These are phyloP conservation scores for Thymelicus acteon DNA, from an alignment of 2,888 invertebrate species.

Conservation along the genomic window DNA sequence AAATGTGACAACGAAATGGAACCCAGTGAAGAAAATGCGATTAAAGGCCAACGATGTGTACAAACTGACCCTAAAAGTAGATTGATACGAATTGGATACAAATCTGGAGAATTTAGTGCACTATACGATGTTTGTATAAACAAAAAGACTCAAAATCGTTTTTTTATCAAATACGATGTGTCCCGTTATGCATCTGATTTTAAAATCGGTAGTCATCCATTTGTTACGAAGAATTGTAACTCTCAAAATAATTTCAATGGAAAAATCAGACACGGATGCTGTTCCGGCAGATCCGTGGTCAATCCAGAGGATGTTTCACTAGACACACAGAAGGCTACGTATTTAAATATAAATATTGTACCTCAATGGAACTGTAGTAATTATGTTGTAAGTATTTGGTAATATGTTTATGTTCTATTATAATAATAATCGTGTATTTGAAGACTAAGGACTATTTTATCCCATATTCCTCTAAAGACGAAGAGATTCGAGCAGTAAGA, in stretches of 20 bases:
- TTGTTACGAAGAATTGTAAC: neutral
- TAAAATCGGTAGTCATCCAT: neutral
- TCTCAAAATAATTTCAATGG: neutral
- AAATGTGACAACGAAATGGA: conserved; percentile 17
- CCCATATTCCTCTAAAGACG: too few relatives aligned
- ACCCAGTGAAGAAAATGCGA: neutral
- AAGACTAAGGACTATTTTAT: too few relatives aligned
- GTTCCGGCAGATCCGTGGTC: conserved; percentile 59
- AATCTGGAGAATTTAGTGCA: neutral
- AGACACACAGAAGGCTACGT: conserved; percentile 54
- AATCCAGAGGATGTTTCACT: conserved; percentile 55
- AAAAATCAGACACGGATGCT: conserved; percentile 45
- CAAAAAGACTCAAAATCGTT: neutral
- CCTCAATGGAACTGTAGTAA: conserved; percentile 64
- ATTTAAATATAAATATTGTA: conserved; percentile 56
- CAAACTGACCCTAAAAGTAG: neutral
- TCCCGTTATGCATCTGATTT: conserved; percentile 7
- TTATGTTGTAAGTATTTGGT: conserved; percentile 49
- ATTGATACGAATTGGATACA: conserved; percentile 12
- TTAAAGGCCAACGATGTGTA: neutral
- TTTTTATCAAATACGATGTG: neutral
- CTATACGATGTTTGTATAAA: conserved; percentile 21
- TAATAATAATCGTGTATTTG: too few relatives aligned
- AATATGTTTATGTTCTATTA: too few relatives aligned
- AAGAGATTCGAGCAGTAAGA: too few relatives aligned